Percentiles rank a stretch among this genome's conserved stretches.
Conservation (phyloP, 2,888 invertebrate genomes). For the Tenthredo amoena region DNA sequence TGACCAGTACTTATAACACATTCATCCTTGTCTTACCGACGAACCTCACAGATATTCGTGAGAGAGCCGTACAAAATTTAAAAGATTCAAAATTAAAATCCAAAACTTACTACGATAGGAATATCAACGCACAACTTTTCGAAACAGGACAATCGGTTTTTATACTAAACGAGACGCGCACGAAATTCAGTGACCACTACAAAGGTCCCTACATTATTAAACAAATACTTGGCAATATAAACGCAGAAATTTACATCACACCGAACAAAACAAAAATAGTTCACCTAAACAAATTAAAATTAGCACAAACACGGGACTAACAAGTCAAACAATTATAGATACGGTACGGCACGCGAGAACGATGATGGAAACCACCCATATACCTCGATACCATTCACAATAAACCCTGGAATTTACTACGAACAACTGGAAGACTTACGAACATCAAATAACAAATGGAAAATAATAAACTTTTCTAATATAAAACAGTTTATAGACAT, state of each 20-base stretch:
- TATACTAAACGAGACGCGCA: slow-evolving; percentile 13
- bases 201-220: slow-evolving; percentile 10
- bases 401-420: neutral
- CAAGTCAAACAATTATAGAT: neutral
- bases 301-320: neutral
- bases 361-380: neutral
- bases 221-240: neutral
- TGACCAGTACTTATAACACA: no score
- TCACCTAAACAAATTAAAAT: slow-evolving; percentile 28
- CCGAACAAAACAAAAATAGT: neutral
- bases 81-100: no score
- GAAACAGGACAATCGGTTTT: neutral
- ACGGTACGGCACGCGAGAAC: neutral
- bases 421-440: neutral
- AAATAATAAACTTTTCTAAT: neutral
- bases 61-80: no score
- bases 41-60: no score
- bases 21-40: no score
- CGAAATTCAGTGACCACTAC: slow-evolving; percentile 16
- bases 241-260: slow-evolving; percentile 11
- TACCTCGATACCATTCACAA: neutral
- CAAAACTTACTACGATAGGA: no score
- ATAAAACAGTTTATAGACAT: neutral
- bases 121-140: no score
- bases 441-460: neutral